A percentile compares a stretch with the other conserved stretches of the same genome.
Conservation (phyloP, 2,888 invertebrate species). For the Amiota communis region DNA sequence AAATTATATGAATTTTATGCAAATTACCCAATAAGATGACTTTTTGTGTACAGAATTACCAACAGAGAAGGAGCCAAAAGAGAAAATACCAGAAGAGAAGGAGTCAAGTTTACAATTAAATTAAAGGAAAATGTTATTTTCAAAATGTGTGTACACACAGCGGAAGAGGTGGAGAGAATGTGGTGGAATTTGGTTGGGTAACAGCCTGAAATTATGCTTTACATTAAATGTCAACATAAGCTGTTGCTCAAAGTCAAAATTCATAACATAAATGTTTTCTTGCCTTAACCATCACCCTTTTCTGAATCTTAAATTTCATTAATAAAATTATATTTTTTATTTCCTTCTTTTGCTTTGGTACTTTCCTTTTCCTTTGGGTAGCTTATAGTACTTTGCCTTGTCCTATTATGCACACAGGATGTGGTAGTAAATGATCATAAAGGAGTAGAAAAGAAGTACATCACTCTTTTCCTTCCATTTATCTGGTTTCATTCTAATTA, state of each 20-base stretch:
- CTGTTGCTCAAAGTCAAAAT: slow-evolving; percentile 4
- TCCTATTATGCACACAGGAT: not conserved
- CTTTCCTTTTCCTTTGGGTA: slow-evolving; percentile 33
- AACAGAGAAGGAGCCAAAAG: not conserved
- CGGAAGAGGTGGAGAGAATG: too few species aligned
- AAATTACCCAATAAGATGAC: slow-evolving; percentile 17
- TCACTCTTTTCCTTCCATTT: not conserved
- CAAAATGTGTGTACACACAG: not conserved
- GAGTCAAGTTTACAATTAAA: slow-evolving; percentile 24
- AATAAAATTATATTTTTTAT: slow-evolving; percentile 34
- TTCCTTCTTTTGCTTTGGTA: slow-evolving; percentile 34
- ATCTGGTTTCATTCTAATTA: slow-evolving; percentile 31
- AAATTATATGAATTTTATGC: not conserved
- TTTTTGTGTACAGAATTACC: not conserved
- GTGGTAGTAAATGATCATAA: not conserved
- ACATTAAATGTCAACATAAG: slow-evolving; percentile 30
- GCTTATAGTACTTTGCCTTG: not conserved
- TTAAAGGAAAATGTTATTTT: slow-evolving; percentile 1
- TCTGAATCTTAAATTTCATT: slow-evolving; percentile 41
- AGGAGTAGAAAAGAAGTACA: too few species aligned
- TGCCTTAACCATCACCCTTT: not conserved
- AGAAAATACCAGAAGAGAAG: not conserved
- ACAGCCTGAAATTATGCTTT: slow-evolving; percentile 27
- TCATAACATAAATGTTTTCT: not conserved
- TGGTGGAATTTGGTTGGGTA: not conserved